Base-by-base conservation (phyloP, 2,888 invertebrate species). In the Coelopa pilipes region DNA sequence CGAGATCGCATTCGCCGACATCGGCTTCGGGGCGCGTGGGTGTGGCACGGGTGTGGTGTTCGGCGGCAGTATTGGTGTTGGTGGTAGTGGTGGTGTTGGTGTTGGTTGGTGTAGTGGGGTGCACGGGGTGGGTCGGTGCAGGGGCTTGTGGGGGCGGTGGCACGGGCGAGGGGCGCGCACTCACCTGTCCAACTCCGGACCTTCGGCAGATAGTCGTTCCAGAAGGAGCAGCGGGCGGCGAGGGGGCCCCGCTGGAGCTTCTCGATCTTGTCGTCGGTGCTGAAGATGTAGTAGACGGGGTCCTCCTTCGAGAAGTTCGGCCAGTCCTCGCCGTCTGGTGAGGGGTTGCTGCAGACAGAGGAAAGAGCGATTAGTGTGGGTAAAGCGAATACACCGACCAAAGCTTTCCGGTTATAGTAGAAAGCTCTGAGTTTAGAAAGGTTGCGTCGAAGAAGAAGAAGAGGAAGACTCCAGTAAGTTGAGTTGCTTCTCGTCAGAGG, bases 171-270 rank as follows among this genome's bases (percentile, higher is more conserved):
- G 34, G 34, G 34, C 34, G 7, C 21, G 7, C 45, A 84, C 84
- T 85, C 88, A 92, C 92, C 91, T 88, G 91, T 89, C 87, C 91
- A 90, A 89, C 93, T 93, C 87, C 92, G 91, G 80, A 98, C 92
- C 87, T 94, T 93, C 77, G 97, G 97, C 85, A 98, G 90, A 89
- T 97, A 97, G 82, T 96, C 93, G 84, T 96, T 96, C 98, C 98
- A 98, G 89, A 98, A 98, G 72, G 96, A 95, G 88, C 98, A 98
- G 66, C 96, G 92, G 67, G 93, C 91, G 81, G 96, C 92, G 83
- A 97, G 89, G 13, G 96, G 93, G 74, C 96, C 94, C 1, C 91
- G 88, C 11, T 90, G 91, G 1, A 90, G 88, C 15, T 91, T 91
- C 11, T 91, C 91, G 0, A 89, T 89, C 80, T 87, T 86, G 57